These are phyloP conservation scores for Eupsittula cactorum DNA, from an alignment of 2,113 vertebrate species.

Conservation along the genomic window DNA sequence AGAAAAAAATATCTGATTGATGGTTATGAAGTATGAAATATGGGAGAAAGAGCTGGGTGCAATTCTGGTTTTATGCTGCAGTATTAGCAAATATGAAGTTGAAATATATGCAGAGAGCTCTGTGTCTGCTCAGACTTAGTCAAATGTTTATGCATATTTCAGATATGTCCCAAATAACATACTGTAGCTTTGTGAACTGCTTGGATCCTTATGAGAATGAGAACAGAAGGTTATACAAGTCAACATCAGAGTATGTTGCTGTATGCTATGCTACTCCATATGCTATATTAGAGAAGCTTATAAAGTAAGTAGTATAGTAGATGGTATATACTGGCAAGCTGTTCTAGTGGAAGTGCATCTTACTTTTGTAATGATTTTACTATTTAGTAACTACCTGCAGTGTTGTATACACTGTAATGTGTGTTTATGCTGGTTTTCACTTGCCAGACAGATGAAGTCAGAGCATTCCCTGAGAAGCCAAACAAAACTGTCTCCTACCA, in stretches of 20 bases:
- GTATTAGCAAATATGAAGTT: not conserved
- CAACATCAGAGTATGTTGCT: not conserved
- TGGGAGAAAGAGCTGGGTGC: not conserved
- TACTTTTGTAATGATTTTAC: not conserved
- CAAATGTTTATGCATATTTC: slow-evolving; percentile 4
- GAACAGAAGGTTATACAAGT: slow-evolving; percentile 7
- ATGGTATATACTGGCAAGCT: not conserved
- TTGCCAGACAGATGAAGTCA: not conserved
- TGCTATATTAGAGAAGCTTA: not conserved
- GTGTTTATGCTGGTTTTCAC: not conserved
- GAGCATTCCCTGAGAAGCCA: not conserved
- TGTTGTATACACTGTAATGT: not conserved
- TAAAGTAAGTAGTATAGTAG: not conserved
- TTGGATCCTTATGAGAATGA: not conserved
- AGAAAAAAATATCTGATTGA: not conserved
- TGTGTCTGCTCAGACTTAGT: slow-evolving; percentile 1
- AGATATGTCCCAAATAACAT: not conserved
- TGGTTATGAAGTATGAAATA: not conserved
- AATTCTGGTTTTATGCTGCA: not conserved
- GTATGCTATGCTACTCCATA: not conserved
- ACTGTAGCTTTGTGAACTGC: not conserved
- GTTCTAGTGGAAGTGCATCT: not conserved
- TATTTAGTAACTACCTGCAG: not conserved
- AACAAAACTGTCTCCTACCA: not conserved
- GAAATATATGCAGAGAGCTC: not conserved